Base-by-base conservation (phyloP, 37 sponge, comb jelly and placozoan species). In the Geodia barretti region DNA sequence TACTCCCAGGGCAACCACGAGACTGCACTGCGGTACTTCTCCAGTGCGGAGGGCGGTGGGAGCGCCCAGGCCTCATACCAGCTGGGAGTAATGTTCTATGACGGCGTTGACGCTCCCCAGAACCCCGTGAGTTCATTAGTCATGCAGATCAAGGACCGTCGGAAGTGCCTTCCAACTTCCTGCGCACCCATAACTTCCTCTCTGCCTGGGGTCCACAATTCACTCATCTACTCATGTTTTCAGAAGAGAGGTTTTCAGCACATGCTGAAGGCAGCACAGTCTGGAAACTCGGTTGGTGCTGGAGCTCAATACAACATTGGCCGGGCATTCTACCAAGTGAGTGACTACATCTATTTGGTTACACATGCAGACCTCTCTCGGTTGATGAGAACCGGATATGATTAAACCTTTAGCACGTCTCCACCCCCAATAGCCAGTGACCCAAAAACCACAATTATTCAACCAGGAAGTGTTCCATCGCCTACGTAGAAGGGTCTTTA, bases 221-320 rank as follows among this genome's bases (percentile, higher is more conserved):
- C 21, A 23, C 21, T 60, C 62, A 60, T 28, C 8, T 35, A 31
- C 29, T 14, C 29, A 73, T 14, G 8, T 73, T 7, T 62, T 7
- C 84, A 89, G 90, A 81, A 60, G 39, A 81, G 82, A 84, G 97
- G 97, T 20, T 86, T 90, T 0, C 66, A 66, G 23, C 70, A 82
- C 77, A 88, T 96, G 94, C 60, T 86, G 79, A 62, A 84, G 28
- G 89, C 93, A 7, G 89, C 89, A 31, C 82, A 86, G 65, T 84
- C 73, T 23, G 62, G 77, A 24, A 26, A 39, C 19, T 37, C 81
- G 64, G 78, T 96, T 21, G 59, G 90, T 32, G 69, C 94, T 21
- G 81, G 79, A 42, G 97, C 97, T 14, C 93, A 93, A 91, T 96
- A 81, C 84, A 90, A 91, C 75, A 39, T 96, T 20, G 97, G 97